Percentiles rank a stretch among this genome's conserved stretches.
These are phyloP conservation scores for Ceyx cyanopectus DNA, from an alignment of 2,113 vertebrate species.

Conservation along the genomic window DNA sequence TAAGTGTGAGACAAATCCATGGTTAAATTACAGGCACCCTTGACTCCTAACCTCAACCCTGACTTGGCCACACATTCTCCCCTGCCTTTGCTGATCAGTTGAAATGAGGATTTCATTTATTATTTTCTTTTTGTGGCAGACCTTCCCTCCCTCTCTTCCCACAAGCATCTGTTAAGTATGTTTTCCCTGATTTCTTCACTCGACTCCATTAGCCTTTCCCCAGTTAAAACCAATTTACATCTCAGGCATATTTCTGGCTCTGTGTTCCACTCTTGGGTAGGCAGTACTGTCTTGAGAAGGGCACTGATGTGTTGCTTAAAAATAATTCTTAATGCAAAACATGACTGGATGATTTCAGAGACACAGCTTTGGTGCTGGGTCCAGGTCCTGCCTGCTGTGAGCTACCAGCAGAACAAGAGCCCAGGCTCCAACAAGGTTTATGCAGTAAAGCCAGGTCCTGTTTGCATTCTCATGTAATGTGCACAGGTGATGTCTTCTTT, in stretches of 20 bases:
- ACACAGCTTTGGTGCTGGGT: not conserved
- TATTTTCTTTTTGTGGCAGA: not conserved
- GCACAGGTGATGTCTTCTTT: not conserved
- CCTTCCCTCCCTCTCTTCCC: not conserved
- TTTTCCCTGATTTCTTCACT: not conserved
- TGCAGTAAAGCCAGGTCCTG: not conserved
- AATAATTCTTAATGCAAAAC: not conserved
- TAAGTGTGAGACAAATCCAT: not conserved
- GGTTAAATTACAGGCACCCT: not conserved
- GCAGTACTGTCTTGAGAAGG: not conserved
- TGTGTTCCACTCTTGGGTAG: not conserved
- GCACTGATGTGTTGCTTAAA: not conserved
- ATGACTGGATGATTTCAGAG: not conserved
- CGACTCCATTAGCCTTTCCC: not conserved
- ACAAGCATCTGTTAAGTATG: not conserved
- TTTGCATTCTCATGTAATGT: not conserved
- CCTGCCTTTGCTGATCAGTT: not conserved
- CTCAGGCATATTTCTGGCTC: not conserved
- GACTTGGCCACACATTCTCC: not conserved
- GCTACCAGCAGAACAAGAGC: not conserved
- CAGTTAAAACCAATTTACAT: not conserved
- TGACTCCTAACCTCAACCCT: not conserved
- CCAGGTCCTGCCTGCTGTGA: not conserved
- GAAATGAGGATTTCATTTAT: not conserved
- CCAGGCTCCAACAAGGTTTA: not conserved